Evolutionary conservation across 2,113 vertebrate species (phyloP).

Genomic region (Candoia aspera): DNA sequence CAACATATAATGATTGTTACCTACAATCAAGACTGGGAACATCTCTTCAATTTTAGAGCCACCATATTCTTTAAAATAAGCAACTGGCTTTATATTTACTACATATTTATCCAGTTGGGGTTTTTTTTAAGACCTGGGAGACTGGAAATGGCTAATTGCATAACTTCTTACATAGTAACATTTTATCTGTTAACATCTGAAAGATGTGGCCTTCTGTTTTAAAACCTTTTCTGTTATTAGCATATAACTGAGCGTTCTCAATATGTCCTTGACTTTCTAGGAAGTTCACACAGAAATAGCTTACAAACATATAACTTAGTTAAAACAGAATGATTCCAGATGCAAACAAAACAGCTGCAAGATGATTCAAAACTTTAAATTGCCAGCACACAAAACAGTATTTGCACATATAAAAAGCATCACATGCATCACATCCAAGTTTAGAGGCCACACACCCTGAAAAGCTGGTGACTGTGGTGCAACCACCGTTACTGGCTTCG

Average conservation of each 20-base stretch:
- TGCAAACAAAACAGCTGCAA: constrained; percentile 41
- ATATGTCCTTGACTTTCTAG: not conserved
- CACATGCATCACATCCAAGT: constrained; percentile 7
- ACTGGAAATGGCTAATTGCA: not conserved
- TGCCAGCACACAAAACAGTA: constrained; percentile 40
- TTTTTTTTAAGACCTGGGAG: not conserved
- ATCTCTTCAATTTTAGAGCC: not conserved
- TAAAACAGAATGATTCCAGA: constrained; percentile 47
- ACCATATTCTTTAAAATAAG: not conserved
- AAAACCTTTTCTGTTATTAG: not conserved
- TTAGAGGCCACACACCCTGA: constrained; percentile 81
- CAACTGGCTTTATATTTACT: not conserved
- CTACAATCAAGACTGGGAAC: not conserved
- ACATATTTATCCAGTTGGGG: not conserved
- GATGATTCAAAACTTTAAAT: constrained; percentile 37
- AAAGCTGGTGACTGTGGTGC: constrained; percentile 90
- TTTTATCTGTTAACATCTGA: not conserved
- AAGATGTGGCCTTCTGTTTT: not conserved
- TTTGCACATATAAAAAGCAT: constrained; percentile 39
- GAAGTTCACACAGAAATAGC: constrained; percentile 50
- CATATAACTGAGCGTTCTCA: not conserved
- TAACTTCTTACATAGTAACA: not conserved
- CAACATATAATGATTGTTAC: not conserved
- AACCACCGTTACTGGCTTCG: constrained; percentile 75
- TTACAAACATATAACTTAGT: constrained; percentile 44